These are phyloP conservation scores for Malurus splendens DNA, from an alignment of 2,797 vertebrate genomes.

Conservation along the genomic window DNA sequence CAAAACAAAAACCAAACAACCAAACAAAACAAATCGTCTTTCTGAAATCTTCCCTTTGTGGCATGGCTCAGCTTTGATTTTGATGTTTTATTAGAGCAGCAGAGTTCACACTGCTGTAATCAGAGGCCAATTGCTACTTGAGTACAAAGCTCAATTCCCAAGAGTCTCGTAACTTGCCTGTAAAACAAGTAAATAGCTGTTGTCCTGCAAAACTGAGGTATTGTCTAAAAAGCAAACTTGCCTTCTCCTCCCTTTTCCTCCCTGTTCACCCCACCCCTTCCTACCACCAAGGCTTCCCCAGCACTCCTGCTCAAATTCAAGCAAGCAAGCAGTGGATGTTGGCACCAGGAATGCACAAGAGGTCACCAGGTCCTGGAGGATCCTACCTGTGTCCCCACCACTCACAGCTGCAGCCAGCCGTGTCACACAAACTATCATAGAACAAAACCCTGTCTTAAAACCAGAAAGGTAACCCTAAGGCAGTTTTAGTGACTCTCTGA, in stretches of 20 bases:
- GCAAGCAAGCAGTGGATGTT: background rate
- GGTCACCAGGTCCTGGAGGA: background rate
- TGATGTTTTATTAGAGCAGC: background rate
- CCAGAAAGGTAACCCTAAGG: background rate
- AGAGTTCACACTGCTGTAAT: background rate
- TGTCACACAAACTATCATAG: background rate
- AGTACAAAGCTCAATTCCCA: background rate
- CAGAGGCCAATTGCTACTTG: background rate
- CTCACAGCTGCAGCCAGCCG: background rate
- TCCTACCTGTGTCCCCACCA: background rate
- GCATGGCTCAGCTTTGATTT: background rate
- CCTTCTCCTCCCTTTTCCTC: background rate
- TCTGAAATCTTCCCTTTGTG: background rate
- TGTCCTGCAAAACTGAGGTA: background rate
- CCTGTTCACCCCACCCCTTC: background rate
- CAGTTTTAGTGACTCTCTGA: background rate
- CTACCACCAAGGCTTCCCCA: background rate
- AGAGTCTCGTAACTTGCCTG: background rate
- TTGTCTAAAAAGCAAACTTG: background rate
- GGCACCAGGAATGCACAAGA: background rate
- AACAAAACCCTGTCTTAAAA: background rate
- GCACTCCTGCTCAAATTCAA: background rate
- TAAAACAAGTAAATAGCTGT: background rate
- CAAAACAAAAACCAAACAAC: background rate
- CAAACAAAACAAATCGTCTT: background rate